Conservation (phyloP, 2,113 vertebrate species). For the Hemichromis elongatus region DNA sequence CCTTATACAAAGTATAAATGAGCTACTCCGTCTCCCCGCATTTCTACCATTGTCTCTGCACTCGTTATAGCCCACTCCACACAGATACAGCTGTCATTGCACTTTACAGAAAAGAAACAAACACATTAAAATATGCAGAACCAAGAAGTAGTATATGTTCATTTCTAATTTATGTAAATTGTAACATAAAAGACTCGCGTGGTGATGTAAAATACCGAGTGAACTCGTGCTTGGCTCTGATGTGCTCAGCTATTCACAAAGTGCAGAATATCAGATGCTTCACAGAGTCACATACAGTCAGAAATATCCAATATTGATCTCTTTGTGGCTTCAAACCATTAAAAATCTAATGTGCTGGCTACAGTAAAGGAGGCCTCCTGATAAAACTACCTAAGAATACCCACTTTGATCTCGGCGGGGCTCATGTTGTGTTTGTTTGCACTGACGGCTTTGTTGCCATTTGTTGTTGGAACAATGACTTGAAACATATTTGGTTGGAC, state of each 20-base stretch:
- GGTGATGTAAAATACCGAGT: neutral
- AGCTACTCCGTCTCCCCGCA: neutral
- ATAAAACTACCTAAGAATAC: constrained; percentile 7
- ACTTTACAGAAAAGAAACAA: neutral
- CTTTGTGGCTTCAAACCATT: neutral
- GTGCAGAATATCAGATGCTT: neutral
- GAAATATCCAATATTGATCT: neutral
- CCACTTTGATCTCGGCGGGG: neutral
- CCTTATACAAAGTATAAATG: constrained; percentile 23
- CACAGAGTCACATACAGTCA: neutral
- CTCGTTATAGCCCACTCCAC: neutral
- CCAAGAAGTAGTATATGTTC: neutral
- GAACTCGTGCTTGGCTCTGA: neutral
- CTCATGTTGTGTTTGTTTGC: neutral
- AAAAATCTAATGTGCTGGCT: neutral
- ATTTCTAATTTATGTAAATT: neutral
- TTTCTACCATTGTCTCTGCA: neutral
- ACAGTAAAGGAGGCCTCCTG: neutral
- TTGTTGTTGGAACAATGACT: neutral
- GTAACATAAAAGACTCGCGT: neutral
- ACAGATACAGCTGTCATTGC: neutral
- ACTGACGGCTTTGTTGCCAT: constrained; percentile 9
- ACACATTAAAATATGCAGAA: neutral
- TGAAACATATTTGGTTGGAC: neutral
- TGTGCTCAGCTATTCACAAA: neutral